Conservation (phyloP, 2,797 vertebrate species). For the Pseudochaenichthys georgianus region DNA sequence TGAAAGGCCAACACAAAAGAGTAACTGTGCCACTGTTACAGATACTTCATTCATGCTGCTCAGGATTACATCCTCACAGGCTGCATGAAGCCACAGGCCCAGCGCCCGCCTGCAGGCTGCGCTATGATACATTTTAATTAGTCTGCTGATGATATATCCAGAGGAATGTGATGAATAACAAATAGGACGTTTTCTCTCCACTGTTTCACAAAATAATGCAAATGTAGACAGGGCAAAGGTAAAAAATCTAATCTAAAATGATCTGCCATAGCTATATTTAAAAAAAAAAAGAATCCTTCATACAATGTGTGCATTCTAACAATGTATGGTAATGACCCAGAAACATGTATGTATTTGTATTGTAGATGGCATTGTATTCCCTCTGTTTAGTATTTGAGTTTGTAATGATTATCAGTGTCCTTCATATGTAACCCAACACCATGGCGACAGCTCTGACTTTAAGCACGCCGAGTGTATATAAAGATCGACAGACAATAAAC, state of each 20-base stretch:
- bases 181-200: neutral
- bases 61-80: constrained; percentile 53
- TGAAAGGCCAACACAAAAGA: constrained; percentile 61
- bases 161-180: constrained; percentile 17
- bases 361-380: neutral
- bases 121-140: constrained; percentile 52
- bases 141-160: constrained; percentile 21
- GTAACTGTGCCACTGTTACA: constrained; percentile 68
- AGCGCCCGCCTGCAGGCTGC: constrained; percentile 25
- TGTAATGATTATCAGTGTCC: constrained; percentile 4
- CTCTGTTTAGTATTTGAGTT: neutral
- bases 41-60: constrained; percentile 60
- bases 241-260: neutral
- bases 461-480: constrained; percentile 54
- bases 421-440: constrained; percentile 49
- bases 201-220: neutral
- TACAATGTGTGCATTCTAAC: constrained; percentile 13
- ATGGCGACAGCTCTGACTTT: constrained; percentile 51
- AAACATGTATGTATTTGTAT: constrained; percentile 12
- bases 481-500: constrained; percentile 71
- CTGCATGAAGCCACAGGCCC: constrained; percentile 46
- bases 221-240: neutral
- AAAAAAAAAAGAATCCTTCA: neutral
- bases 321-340: constrained; percentile 8
- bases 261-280: neutral